These are phyloP conservation scores for Drosophila nebulosa DNA, from an alignment of 1,140 invertebrate species.

Conservation along the genomic window DNA sequence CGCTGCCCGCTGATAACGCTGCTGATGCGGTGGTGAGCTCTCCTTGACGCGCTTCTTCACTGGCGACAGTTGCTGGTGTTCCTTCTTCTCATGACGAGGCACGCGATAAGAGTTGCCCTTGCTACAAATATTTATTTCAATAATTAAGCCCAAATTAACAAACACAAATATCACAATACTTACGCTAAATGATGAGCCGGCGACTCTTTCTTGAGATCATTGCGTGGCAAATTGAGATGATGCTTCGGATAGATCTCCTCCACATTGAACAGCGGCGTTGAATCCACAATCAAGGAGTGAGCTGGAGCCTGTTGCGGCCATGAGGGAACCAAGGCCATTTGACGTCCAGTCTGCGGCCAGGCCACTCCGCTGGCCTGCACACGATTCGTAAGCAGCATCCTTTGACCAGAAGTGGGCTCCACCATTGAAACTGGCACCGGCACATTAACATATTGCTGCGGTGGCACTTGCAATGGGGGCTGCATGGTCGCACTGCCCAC, in stretches of 20 bases:
- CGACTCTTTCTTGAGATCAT: slow-evolving; percentile 81
- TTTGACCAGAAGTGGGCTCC: slow-evolving; percentile 85
- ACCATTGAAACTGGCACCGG: slow-evolving; percentile 93
- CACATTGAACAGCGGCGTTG: slow-evolving; percentile 87
- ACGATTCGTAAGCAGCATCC: slow-evolving; percentile 88
- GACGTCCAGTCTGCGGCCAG: slow-evolving; percentile 89
- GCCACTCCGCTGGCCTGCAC: slow-evolving; percentile 86
- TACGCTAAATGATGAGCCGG: slow-evolving; percentile 80
- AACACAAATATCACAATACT: slow-evolving; percentile 15
- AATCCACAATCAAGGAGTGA: slow-evolving; percentile 91
- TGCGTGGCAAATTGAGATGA: slow-evolving; percentile 80
- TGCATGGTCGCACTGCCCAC: slow-evolving; percentile 88
- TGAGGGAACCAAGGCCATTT: slow-evolving; percentile 92
- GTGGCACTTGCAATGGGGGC: slow-evolving; percentile 83
- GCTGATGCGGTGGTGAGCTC: slow-evolving; percentile 91
- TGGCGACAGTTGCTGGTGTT: slow-evolving; percentile 94
- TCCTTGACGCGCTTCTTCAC: slow-evolving; percentile 99
- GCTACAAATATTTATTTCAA: slow-evolving; percentile 25
- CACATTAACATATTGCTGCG: slow-evolving; percentile 90
- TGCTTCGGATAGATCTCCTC: slow-evolving; percentile 81
- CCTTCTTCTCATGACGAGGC: slow-evolving; percentile 89
- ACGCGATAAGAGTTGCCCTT: slow-evolving; percentile 80
- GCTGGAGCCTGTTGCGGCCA: slow-evolving; percentile 92
- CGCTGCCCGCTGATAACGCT: slow-evolving; percentile 82
- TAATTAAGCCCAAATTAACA: neutral